Percentiles rank a stretch among this genome's conserved stretches.
Evolutionary conservation across 2,797 vertebrate species (phyloP).

Genomic region (Microctenopoma lineatum): DNA sequence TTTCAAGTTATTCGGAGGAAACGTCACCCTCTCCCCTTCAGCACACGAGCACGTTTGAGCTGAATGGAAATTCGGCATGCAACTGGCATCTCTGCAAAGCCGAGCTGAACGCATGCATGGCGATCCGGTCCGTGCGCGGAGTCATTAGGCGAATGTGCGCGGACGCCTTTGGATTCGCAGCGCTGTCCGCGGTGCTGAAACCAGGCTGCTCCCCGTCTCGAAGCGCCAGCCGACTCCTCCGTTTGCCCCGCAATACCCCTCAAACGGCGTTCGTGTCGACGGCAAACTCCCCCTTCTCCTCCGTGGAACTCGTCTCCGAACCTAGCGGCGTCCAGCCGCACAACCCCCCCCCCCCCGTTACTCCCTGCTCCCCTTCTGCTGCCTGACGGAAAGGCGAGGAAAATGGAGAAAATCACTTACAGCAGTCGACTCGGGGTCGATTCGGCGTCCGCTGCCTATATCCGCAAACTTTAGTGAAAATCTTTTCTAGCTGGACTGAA

Average conservation of each 20-base stretch:
- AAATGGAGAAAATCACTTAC: constrained; percentile 75
- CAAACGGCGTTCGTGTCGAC: constrained; percentile 53
- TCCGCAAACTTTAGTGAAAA: constrained; percentile 81
- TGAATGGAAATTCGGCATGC: constrained; percentile 58
- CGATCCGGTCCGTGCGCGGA: constrained; percentile 67
- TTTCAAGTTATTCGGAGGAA: constrained; percentile 73
- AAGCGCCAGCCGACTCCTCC: constrained; percentile 21
- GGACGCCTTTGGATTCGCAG: constrained; percentile 60
- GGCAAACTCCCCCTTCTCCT: constrained; percentile 42
- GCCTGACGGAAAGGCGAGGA: constrained; percentile 52
- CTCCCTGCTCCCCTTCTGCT: constrained; percentile 44
- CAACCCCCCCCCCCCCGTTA: constrained; percentile 51
- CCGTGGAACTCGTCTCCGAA: constrained; percentile 65
- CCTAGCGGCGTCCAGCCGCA: constrained; percentile 54
- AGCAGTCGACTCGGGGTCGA: constrained; percentile 61
- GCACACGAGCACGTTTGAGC: constrained; percentile 38
- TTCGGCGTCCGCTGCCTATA: constrained; percentile 67
- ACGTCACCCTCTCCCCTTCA: constrained; percentile 41
- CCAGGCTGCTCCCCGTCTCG: constrained; percentile 31
- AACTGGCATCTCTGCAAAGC: constrained; percentile 67
- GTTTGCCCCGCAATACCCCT: constrained; percentile 25
- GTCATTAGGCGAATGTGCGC: constrained; percentile 79
- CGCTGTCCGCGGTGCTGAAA: constrained; percentile 72
- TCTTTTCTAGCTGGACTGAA: constrained; percentile 72
- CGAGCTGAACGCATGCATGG: constrained; percentile 61